A percentile compares a stretch with the other conserved stretches of the same genome.
These are phyloP conservation scores for Amblyraja radiata DNA, from an alignment of 2,797 vertebrate genomes.

Conservation along the genomic window DNA sequence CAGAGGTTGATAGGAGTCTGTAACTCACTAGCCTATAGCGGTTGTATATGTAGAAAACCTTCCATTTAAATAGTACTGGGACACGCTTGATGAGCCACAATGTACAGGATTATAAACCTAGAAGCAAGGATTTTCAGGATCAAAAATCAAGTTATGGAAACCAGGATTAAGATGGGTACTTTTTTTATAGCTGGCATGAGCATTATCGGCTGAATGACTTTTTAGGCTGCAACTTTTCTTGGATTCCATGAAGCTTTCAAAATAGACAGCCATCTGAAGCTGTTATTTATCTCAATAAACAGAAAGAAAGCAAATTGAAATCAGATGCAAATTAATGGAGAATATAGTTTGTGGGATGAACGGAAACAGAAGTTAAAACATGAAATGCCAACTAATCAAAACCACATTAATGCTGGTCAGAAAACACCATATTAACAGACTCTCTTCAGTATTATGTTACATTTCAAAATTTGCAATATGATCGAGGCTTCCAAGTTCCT, in stretches of 20 bases:
- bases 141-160: too few species aligned
- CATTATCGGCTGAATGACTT: too few species aligned
- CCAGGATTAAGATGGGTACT: too few species aligned
- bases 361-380: slow-evolving; percentile 30
- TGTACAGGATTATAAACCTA: too few species aligned
- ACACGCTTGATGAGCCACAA: too few species aligned
- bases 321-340: slow-evolving; percentile 24
- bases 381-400: slow-evolving; percentile 33
- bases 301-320: slow-evolving; percentile 29
- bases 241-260: background rate
- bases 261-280: slow-evolving; percentile 11
- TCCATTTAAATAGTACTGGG: too few species aligned
- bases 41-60: too few species aligned
- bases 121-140: too few species aligned
- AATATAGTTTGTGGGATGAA: slow-evolving; percentile 30
- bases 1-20: too few species aligned
- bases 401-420: slow-evolving; percentile 22
- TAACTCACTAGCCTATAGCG: too few species aligned
- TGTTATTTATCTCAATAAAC: slow-evolving; percentile 34
- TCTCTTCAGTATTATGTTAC: background rate
- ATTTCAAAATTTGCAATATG: background rate
- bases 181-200: too few species aligned
- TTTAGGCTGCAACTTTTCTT: too few species aligned
- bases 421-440: slow-evolving; percentile 7
- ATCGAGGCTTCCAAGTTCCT: background rate